Conservation (phyloP, 2,797 vertebrate genomes). For the Leontopithecus rosalia region DNA sequence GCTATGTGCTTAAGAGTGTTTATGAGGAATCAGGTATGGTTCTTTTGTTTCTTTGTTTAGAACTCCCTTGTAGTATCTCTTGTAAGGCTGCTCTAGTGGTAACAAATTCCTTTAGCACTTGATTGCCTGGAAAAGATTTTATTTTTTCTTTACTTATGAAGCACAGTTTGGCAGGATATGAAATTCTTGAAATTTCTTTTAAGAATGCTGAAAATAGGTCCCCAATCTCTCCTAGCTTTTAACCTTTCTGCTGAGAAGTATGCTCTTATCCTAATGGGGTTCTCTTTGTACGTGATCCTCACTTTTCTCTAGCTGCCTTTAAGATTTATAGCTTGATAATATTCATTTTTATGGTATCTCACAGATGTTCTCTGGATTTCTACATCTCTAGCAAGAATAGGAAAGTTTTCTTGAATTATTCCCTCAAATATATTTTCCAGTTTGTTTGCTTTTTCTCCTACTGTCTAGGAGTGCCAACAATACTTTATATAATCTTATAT, state of each 20-base stretch:
- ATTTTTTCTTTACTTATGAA: not conserved
- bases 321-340: not conserved
- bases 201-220: not conserved
- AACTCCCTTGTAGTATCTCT: not conserved
- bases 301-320: not conserved
- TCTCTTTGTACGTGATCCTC: not conserved
- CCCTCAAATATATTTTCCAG: not conserved
- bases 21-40: not conserved
- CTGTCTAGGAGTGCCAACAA: not conserved
- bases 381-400: not conserved
- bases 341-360: not conserved
- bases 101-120: not conserved
- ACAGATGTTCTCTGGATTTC: not conserved
- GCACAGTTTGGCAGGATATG: not conserved
- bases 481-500: not conserved
- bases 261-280: not conserved
- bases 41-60: not conserved
- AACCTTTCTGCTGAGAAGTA: not conserved
- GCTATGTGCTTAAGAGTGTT: not conserved
- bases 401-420: not conserved
- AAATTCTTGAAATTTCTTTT: not conserved
- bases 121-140: not conserved
- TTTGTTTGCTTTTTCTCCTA: not conserved
- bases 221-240: not conserved
- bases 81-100: not conserved